Conservation (phyloP, 2,888 invertebrate species). For the Oscheius myriophilus region DNA sequence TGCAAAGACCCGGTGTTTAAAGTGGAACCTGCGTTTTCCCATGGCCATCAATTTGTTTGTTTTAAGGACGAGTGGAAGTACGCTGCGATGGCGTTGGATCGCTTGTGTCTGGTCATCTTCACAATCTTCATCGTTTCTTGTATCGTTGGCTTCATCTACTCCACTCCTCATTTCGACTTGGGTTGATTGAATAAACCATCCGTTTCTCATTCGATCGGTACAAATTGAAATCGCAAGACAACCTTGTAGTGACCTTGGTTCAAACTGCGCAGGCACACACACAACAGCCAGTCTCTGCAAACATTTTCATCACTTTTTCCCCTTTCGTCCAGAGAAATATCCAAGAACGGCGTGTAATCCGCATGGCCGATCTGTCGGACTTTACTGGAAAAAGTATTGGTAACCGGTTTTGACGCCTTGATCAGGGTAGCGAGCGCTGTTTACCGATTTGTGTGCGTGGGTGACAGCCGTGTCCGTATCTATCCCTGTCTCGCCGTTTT, state of each 20-base stretch:
- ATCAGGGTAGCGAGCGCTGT: slow-evolving; percentile 8
- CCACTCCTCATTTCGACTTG: slow-evolving; percentile 47
- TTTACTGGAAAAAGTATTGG: slow-evolving; percentile 6
- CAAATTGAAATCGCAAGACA: too few relatives aligned
- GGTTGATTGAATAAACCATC: slow-evolving; percentile 24
- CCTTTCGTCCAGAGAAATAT: neutral
- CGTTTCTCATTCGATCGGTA: too few relatives aligned
- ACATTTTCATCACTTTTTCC: neutral
- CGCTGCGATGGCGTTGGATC: slow-evolving; percentile 57
- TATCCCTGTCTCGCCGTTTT: slow-evolving; percentile 24
- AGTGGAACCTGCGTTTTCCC: too few relatives aligned
- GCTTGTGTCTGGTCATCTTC: slow-evolving; percentile 51
- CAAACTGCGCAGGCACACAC: too few relatives aligned
- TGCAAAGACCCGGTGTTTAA: too few relatives aligned
- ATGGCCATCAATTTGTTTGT: neutral
- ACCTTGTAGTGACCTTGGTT: too few relatives aligned
- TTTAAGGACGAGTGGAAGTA: slow-evolving; percentile 58
- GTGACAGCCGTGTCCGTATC: slow-evolving; percentile 31
- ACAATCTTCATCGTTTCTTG: slow-evolving; percentile 47
- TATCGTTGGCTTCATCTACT: slow-evolving; percentile 41
- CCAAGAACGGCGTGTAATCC: too few relatives aligned
- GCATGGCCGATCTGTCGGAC: too few relatives aligned
- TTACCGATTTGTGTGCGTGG: slow-evolving; percentile 28
- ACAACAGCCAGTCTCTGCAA: neutral
- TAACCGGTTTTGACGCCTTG: slow-evolving; percentile 10